A percentile compares a stretch with the other conserved stretches of the same genome.
Conservation (phyloP, 2,888 invertebrate genomes). For the Thecocarcelia acutangulata region DNA sequence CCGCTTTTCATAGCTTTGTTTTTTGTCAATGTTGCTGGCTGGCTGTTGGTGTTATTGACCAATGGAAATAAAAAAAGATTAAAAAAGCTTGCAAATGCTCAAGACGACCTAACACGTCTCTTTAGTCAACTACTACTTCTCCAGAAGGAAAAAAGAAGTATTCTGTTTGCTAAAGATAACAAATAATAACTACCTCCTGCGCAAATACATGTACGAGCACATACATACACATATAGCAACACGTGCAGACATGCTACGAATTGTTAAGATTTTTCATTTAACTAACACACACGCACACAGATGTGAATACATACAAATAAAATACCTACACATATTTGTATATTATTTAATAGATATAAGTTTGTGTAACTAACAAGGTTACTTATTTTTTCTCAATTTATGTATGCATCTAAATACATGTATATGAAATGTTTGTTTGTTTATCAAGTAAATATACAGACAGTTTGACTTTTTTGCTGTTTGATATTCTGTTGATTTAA, state of each 20-base stretch:
- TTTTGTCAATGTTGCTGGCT: slow-evolving; percentile 40
- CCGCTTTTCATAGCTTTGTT: slow-evolving; percentile 46
- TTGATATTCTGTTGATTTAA: slow-evolving; percentile 38
- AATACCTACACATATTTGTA: no score
- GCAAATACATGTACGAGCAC: not conserved
- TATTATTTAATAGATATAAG: no score
- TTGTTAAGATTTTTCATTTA: slow-evolving; percentile 19
- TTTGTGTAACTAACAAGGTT: not conserved
- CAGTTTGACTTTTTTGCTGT: slow-evolving; percentile 5
- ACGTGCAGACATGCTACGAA: slow-evolving; percentile 1
- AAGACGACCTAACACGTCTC: slow-evolving; percentile 31
- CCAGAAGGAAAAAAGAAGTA: slow-evolving; percentile 24
- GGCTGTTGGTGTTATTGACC: slow-evolving; percentile 46
- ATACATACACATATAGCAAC: not conserved
- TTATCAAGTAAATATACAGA: no score
- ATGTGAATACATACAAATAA: not conserved
- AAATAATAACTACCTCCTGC: slow-evolving; percentile 41
- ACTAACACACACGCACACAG: no score
- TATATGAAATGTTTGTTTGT: no score
- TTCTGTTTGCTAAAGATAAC: slow-evolving; percentile 66
- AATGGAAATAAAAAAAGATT: not conserved
- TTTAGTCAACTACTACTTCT: slow-evolving; percentile 13
- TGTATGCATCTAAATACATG: no score
- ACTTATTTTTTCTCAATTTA: not conserved
- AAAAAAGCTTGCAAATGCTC: slow-evolving; percentile 26